Evolutionary conservation across 2,888 invertebrate genomes (phyloP).

Genomic region (Agapostemon virescens): DNA sequence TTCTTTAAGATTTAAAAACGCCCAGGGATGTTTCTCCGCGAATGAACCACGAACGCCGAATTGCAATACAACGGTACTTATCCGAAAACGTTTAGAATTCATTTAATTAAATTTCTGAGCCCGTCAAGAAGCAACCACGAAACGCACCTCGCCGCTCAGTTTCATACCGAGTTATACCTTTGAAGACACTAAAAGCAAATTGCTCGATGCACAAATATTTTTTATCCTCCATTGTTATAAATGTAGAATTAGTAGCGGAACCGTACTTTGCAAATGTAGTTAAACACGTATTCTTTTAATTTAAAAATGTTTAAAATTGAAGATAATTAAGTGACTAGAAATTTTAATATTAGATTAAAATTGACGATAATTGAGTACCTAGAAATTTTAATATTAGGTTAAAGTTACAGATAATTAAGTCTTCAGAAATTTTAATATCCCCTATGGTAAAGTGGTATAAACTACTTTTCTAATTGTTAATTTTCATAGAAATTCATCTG

Average conservation of each 20-base stretch:
- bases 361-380: background rate
- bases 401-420: background rate
- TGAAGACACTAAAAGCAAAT: background rate
- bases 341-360: background rate
- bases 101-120: constrained; percentile 3
- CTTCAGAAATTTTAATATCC: background rate
- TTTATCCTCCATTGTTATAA: background rate
- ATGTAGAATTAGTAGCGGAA: background rate
- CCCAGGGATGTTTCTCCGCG: background rate
- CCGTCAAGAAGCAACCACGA: background rate
- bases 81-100: background rate
- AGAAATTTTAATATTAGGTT: background rate
- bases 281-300: background rate
- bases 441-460: no score
- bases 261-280: background rate
- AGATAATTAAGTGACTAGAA: background rate
- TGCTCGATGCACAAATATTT: background rate
- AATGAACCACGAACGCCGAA: background rate
- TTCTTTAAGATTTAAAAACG: constrained; percentile 32
- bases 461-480: no score
- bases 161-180: background rate
- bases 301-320: background rate
- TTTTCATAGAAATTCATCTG: no score
- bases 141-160: background rate
- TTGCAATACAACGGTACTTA: background rate